Evolutionary conservation across 2,113 vertebrate species (phyloP), one percentile per base, ranked within the genome.

Genomic region (Sapayoa aenigma): DNA sequence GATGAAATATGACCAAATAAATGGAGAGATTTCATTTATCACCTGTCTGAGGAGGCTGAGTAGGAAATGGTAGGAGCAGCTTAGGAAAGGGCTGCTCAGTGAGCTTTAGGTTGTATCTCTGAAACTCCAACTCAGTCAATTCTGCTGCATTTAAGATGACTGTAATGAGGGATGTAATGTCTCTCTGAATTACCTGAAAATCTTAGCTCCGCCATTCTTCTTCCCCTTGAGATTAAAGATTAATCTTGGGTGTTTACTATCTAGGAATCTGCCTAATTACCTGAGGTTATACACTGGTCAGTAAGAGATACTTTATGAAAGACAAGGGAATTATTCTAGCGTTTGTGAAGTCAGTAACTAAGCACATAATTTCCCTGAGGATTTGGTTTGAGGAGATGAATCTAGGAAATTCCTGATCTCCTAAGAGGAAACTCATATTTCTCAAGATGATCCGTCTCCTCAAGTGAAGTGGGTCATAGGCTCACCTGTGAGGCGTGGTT

Each of bases 121-220:
- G 84, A 86, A 93, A 65, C 67, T 80, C 52, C 63, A 73, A 28
- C 55, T 79, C 62, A 37, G 30, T 60, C 62, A n/a, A 10, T 95
- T 87, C 68, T 82, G 67, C 73, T 78, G 35, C 35, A 37, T 84
- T 95, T 76, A 71, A 75, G 73, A 85, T 68, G 73, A 78, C 86
- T 84, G 20, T 96, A 93, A 93, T 65, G 82, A 94, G 82, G 72
- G 25, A 62, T 72, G 75, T 86, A 93, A 90, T 67, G 76, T 93
- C 86, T 75, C 76, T 67, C 7, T 88, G 83, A 96, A 94, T 94
- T 93, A 93, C 42, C 50, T 72, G 80, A 81, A 84, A 89, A 92
- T 78, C 69, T 93, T 90, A 94, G 78, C 52, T 79, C 55, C 49
- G 20, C 78, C 87, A 62, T 31, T 73, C 10, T 88, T 88, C 53